Evolutionary conservation across 1,140 invertebrate species (phyloP), one percentile per base, ranked within the genome.

Genomic region (Microplitis mediator): DNA sequence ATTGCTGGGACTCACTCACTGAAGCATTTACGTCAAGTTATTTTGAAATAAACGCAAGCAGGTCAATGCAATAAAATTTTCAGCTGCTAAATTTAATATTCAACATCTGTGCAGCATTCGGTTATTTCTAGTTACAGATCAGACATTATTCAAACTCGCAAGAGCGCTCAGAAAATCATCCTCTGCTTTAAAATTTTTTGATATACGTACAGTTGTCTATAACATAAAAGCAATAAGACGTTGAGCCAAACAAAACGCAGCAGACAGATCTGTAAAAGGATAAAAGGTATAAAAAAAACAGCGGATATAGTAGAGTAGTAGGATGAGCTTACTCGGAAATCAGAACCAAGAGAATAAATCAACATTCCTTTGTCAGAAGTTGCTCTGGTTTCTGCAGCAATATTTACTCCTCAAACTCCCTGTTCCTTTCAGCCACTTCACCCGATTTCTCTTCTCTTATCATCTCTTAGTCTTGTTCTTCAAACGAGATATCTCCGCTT

Each of bases 331-430:
- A 14, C 16, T 23, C 13, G 45, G 63, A 65, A 65, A 65, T 65
- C 45, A 31, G 16, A 65, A 65, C 34, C 63, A 50, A 65, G 13
- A 16, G 60, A 62, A 51, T 65, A 65, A 65, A 65, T 65, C 63
- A 65, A 65, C 63, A 65, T 65, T 65, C 45, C 63, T 65, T 65
- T 65, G 36, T 45, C 45, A 50, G 63, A 65, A 65, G 45, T 39
- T 65, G 14, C 36, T n/a, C 36, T 51, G 39, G 6, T 45, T 45
- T 45, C 39, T 11, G 5, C 39, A 45, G 39, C 39, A 45, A 45
- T 45, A 45, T 45, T 45, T 45, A 45, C 39, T 45, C 39, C 39
- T 45, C 39, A 45, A 45, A 45, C 39, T 45, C 39, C 39, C 16
- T 69, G 14, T 34, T 56, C 36, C 52, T 1, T 45, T 5, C 39